Evolutionary conservation across 2,888 invertebrate genomes (phyloP).

Genomic region (Erannis defoliaria): DNA sequence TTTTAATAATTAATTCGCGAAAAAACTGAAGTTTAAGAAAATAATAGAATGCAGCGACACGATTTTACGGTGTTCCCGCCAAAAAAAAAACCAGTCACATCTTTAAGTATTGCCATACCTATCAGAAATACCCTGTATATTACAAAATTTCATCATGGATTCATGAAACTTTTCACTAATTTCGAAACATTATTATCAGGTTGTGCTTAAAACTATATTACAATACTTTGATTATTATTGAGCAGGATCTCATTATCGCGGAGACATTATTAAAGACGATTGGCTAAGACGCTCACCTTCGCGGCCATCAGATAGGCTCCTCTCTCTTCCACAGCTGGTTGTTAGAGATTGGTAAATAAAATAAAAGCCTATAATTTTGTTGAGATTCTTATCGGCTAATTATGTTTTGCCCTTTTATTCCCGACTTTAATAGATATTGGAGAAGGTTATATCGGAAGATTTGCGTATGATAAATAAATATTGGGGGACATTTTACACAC

Average conservation of each 20-base stretch:
- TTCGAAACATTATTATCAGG: not conserved
- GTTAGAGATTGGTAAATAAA: slow-evolving; percentile 13
- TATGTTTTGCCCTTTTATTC: not conserved
- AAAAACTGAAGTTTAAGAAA: too few species aligned
- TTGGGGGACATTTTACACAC: too few species aligned
- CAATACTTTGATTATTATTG: slow-evolving; percentile 11
- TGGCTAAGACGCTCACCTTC: slow-evolving; percentile 26
- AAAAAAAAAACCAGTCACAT: too few species aligned
- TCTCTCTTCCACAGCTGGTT: slow-evolving; percentile 14
- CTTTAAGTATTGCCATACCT: too few species aligned
- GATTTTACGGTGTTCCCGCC: too few species aligned
- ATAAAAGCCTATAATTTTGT: not conserved
- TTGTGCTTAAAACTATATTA: not conserved
- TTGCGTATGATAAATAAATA: too few species aligned
- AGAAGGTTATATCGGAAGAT: too few species aligned
- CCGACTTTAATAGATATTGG: not conserved
- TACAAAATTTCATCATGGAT: not conserved
- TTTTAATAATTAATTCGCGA: too few species aligned
- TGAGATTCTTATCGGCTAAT: not conserved
- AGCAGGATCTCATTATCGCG: slow-evolving; percentile 21
- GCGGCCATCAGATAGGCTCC: slow-evolving; percentile 9
- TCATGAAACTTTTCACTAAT: not conserved
- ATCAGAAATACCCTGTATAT: not conserved
- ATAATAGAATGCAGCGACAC: too few species aligned
- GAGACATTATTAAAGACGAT: slow-evolving; percentile 15